A percentile compares a stretch with the other conserved stretches of the same genome.
phyloP scores from a whole-genome alignment of 2,797 vertebrate species.

The Cossypha caffra region DNA sequence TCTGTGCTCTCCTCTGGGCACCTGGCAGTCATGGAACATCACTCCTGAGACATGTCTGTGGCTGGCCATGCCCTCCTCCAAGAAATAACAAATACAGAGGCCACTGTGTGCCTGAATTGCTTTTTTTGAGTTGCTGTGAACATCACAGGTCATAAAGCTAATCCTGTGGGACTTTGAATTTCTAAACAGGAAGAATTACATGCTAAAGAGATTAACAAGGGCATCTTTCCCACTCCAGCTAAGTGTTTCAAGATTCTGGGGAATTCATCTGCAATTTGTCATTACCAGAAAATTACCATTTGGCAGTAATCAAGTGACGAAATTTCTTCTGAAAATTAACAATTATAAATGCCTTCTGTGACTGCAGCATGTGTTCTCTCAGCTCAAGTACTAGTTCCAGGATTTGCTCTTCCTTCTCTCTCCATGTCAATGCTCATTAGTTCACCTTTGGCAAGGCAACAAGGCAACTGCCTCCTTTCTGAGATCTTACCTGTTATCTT shows the following conservation, averaged over 20 bases:
- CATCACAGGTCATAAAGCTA: not conserved
- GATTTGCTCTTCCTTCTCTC: not conserved
- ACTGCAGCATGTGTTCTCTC: not conserved
- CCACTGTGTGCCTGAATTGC: not conserved
- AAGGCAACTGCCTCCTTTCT: not conserved
- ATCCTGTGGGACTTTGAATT: not conserved
- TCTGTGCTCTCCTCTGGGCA: not conserved
- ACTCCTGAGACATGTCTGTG: not conserved
- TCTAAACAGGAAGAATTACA: not conserved
- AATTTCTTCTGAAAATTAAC: conserved; percentile 6
- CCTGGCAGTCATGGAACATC: not conserved
- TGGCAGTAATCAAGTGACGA: not conserved
- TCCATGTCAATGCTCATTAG: not conserved
- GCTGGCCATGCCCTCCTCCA: not conserved
- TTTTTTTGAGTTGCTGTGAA: not conserved
- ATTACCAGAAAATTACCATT: not conserved
- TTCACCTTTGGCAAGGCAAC: not conserved
- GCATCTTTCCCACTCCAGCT: not conserved
- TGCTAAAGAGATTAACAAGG: not conserved
- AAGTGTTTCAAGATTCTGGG: not conserved
- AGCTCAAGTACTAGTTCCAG: not conserved
- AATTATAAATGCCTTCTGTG: not conserved
- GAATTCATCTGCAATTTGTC: conserved; percentile 1
- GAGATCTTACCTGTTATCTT: not conserved
- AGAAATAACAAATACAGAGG: not conserved